Evolutionary conservation across 2,797 vertebrate genomes (phyloP).

Genomic region (Myotis pilosus): DNA sequence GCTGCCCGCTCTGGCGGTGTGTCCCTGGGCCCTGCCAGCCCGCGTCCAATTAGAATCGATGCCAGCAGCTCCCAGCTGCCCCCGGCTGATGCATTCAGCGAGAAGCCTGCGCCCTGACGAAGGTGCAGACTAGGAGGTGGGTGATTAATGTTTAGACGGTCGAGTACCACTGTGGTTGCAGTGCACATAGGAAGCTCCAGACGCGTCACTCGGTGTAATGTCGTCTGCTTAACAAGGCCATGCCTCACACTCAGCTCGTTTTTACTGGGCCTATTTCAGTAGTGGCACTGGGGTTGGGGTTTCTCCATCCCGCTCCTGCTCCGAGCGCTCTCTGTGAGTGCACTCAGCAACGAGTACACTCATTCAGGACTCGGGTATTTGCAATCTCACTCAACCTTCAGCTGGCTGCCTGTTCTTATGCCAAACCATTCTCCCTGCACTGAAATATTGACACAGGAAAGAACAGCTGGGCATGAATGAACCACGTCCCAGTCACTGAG

Average conservation of each 20-base stretch:
- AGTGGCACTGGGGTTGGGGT: constrained; percentile 56
- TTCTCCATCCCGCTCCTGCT: constrained; percentile 55
- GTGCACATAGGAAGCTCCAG: constrained; percentile 80
- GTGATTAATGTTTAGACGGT: constrained; percentile 79
- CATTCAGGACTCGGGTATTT: constrained; percentile 75
- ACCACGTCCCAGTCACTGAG: constrained; percentile 79
- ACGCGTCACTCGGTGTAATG: constrained; percentile 82
- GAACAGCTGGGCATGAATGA: constrained; percentile 55
- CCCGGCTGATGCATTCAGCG: constrained; percentile 56
- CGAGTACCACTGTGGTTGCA: constrained; percentile 56
- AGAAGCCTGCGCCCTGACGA: constrained; percentile 73
- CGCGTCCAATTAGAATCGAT: constrained; percentile 8
- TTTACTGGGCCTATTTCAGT: constrained; percentile 82
- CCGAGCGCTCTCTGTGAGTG: constrained; percentile 61
- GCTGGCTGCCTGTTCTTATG: constrained; percentile 80
- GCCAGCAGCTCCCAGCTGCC: not conserved
- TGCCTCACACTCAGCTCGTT: constrained; percentile 80
- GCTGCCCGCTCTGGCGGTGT: not conserved
- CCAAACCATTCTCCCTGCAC: constrained; percentile 75
- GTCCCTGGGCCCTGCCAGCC: not conserved
- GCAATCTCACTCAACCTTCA: not conserved
- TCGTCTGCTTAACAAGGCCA: constrained; percentile 81
- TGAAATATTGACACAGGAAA: constrained; percentile 76
- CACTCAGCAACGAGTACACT: constrained; percentile 63
- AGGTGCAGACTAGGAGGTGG: constrained; percentile 69